Evolutionary conservation across 2,888 invertebrate species (phyloP), one percentile per base, ranked within the genome.

Genomic region (Achlya flavicornis): DNA sequence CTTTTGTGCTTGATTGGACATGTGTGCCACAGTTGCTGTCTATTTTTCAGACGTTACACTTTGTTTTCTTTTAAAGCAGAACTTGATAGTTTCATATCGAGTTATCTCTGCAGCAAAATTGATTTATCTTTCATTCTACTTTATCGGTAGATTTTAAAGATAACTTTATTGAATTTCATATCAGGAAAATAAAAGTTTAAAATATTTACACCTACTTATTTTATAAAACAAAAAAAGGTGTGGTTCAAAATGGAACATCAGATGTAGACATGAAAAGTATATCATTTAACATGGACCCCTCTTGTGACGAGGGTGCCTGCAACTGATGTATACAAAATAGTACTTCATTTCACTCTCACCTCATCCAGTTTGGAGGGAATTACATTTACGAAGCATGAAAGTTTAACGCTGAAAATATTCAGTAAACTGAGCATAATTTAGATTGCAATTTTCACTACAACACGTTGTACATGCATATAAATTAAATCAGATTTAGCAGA

Each of bases 1-100:
- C 75, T 77, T 81, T 81, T 83, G 78, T 80, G 79, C 80, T 79
- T 78, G 74, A 83, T 79, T 76, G 76, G 73, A 63, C 76, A 83
- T 80, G 76, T 84, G 74, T 79, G 77, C 66, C 79, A 76, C 65
- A 74, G 69, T 69, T 67, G 62, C 63, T 41, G 65, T 63, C 66
- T 72, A 70, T 72, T 73, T 73, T 74, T 72, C 66, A 71, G 63
- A 63, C 57, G 66, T 66, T 67, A 61, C 70, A 65, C 61, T 64
- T 66, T 64, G 72, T 69, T 69, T 62, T 73, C 66, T 64, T 72
- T 64, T 69, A 65, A 58, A 63, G 59, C 35, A 41, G 32, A 43
- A 57, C 62, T 26, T n/a, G n/a, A 48, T 48, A 53, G 53, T 53
- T 53, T 53, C 53, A 53, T 19, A 53, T 53, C 53, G 53, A 19